Base-by-base conservation (phyloP, 2,113 vertebrate genomes). In the Zosterops lateralis region DNA sequence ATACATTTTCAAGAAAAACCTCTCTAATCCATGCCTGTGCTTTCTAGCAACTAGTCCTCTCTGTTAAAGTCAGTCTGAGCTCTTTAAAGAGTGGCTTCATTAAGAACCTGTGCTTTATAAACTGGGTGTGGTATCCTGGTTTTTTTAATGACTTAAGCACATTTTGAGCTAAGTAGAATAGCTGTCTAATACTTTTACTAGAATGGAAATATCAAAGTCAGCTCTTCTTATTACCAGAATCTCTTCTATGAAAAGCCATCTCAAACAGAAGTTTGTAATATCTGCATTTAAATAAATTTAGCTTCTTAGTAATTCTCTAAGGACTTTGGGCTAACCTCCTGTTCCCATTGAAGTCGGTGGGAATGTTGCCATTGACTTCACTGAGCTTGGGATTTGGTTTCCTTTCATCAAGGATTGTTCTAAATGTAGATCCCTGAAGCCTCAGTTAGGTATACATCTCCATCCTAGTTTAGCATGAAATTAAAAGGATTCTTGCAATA, bases 191-290 rank as follows among this genome's bases (percentile, higher is more conserved):
- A 44, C 29, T 92, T 95, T 68, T 72, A 38, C 45, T 91, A 94
- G 70, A 92, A 90, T 90, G 74, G 62, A 96, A 95, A 93, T 67
- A 85, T 14, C 45, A 31, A 92, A 95, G 66, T 95, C 78, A 94
- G 66, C 34, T 92, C 44, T 84, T 81, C 62, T 9, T 95, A 78
- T 88, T 94, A 88, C 73, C 0, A 0, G 38, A 94, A 91, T 81
- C 18, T 66, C 14, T 71, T 90, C 87, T 75, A 38, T 51, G 40
- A 85, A 57, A 88, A 89, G 29, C 66, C 50, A 80, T 92, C 56
- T 77, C 38, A 90, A 92, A 90, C 51, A 90, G 38, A 82, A 77
- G 4, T 31, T 87, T 75, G 36, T 79, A 84, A 62, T 77, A 88
- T 86, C 32, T 94, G n/a, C 19, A 45, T 85, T 96, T 67, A 95